Evolutionary conservation across 2,888 invertebrate genomes (phyloP), one percentile per base, ranked within the genome.

Genomic region (Lasioglossum calceatum): DNA sequence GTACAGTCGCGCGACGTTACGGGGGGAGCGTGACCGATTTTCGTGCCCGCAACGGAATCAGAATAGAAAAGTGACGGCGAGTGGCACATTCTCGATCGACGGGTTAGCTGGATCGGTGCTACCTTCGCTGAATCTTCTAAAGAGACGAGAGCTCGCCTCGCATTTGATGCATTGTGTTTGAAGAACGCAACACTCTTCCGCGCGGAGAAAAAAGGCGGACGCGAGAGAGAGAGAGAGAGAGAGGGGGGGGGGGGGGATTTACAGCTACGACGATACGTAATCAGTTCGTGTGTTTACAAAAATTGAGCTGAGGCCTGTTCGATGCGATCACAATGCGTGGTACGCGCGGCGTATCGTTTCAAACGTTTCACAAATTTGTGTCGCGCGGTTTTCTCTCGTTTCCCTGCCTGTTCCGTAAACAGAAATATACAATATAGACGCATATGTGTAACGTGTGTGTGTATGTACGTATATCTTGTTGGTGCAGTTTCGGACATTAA

Each of bases 241-340:
- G 10, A 36, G 36, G 4, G 36, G 4, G 4, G 42, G 12, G 8
- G 10, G 42, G 12, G 12, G 14, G 23, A 39, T 36, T 23, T 23
- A 70, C 39, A 10, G 12, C 23, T 39, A 78, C 47, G 67, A 36
- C 61, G 73, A 16, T 72, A 71, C 77, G 76, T 44, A 61, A 80
- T 75, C 78, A 14, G 58, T 81, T 82, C 64, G 50, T 85, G 50
- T 73, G 64, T 72, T 81, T 84, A 86, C 44, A 80, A 90, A 89
- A 88, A 87, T 91, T 87, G 90, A 91, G 89, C 90, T 84, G 86
- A 85, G 79, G 84, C 82, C 64, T 80, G 47, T 71, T 73, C 54
- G 32, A 79, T 67, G 76, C 77, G 78, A 71, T 71, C 79, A 72
- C 61, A 64, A 23, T 54, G n/a, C 10, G n/a, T 19, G 70, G 23